phyloP scores from a whole-genome alignment of 2,113 vertebrate genomes.

The human (Homo sapiens) region DNA sequence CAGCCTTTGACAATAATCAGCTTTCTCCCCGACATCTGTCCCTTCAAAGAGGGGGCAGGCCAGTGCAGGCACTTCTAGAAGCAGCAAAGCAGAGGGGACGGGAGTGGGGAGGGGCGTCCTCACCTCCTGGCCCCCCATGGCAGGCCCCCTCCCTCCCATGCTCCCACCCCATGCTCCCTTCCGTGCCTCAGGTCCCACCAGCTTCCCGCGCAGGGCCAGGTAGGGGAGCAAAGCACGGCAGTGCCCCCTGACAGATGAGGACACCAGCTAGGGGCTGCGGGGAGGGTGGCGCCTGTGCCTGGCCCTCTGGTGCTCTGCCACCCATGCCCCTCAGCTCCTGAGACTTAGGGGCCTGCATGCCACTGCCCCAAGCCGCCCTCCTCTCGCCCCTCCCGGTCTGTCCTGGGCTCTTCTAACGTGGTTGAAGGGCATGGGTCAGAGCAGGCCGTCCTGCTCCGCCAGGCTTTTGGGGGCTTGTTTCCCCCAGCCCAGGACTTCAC shows the following conservation, averaged over 20 bases:
- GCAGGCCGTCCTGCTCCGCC: not conserved
- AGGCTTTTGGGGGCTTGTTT: not conserved
- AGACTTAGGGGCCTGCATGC: not conserved
- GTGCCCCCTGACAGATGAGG: not conserved
- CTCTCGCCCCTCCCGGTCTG: not conserved
- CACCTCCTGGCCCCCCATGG: not conserved
- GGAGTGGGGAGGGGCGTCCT: too few species aligned
- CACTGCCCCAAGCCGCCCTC: not conserved
- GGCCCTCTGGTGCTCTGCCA: not conserved
- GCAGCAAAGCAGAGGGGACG: not conserved
- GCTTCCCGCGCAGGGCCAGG: not conserved
- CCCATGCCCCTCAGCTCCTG: not conserved
- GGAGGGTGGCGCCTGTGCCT: not conserved
- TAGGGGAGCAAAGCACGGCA: not conserved
- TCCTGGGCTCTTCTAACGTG: not conserved
- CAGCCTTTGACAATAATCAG: slow-evolving; percentile 72
- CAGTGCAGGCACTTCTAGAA: not conserved
- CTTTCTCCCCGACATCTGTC: slow-evolving; percentile 69
- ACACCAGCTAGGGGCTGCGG: not conserved
- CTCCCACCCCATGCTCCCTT: not conserved
- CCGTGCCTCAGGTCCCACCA: not conserved
- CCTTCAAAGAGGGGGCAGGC: not conserved
- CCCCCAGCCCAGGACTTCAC: not conserved
- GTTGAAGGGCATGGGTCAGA: not conserved
- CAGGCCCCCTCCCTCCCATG: not conserved